A percentile compares a stretch with the other conserved stretches of the same genome.
These are phyloP conservation scores for Portevinia maculata DNA, from an alignment of 2,888 invertebrate genomes.

Conservation along the genomic window DNA sequence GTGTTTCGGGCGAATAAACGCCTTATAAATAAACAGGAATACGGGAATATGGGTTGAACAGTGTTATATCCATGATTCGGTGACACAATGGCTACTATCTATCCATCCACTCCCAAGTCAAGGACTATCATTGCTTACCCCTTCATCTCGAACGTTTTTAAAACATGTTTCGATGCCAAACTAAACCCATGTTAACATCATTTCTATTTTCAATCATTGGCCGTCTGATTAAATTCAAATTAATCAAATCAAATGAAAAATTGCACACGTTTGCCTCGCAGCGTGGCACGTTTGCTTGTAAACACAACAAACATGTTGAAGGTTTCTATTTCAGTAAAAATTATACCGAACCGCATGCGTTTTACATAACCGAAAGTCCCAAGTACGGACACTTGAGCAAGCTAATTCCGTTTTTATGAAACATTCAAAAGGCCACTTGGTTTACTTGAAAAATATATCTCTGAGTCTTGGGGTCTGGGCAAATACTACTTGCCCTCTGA, in stretches of 20 bases:
- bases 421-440: conserved; percentile 47
- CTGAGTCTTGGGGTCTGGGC: neutral
- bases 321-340: conserved; percentile 51
- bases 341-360: conserved; percentile 27
- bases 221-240: conserved; percentile 37
- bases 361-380: conserved; percentile 14
- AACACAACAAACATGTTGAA: conserved; percentile 32
- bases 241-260: conserved; percentile 24
- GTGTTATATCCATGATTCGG: too few species aligned
- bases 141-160: neutral
- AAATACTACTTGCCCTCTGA: neutral
- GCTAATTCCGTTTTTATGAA: conserved; percentile 30
- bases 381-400: conserved; percentile 35
- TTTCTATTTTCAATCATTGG: conserved; percentile 24
- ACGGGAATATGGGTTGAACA: too few species aligned
- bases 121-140: too few species aligned
- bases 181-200: conserved; percentile 15
- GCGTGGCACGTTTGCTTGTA: neutral
- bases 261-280: conserved; percentile 33
- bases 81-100: too few species aligned
- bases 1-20: too few species aligned
- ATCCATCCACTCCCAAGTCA: too few species aligned
- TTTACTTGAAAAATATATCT: conserved; percentile 17
- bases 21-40: too few species aligned
- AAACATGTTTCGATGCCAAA: neutral